A percentile compares a stretch with the other conserved stretches of the same genome.
These are phyloP conservation scores for Astropecten irregularis DNA, from an alignment of 53 echinoderm and acorn worm genomes.

Conservation along the genomic window DNA sequence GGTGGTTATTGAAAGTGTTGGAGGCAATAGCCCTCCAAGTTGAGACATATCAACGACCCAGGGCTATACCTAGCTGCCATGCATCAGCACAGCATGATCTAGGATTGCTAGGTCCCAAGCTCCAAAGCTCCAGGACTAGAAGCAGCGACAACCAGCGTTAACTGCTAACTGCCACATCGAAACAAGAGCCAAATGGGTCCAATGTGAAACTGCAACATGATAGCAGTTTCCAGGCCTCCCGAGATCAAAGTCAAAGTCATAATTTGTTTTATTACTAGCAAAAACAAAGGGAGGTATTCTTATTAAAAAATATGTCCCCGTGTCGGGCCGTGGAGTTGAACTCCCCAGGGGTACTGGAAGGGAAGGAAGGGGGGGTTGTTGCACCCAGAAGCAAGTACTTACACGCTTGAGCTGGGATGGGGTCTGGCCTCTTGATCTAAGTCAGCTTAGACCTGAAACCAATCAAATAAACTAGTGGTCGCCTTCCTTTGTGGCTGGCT, in stretches of 20 bases:
- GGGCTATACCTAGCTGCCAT: too few relatives aligned
- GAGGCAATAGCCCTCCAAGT: too few relatives aligned
- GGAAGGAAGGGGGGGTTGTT: too few relatives aligned
- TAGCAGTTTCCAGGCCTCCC: conserved; percentile 3
- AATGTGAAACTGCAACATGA: conserved; percentile 48
- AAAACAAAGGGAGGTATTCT: conserved; percentile 49
- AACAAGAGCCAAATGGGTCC: conserved; percentile 2
- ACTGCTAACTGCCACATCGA: not conserved
- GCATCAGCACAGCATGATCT: too few relatives aligned
- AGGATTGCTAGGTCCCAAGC: too few relatives aligned
- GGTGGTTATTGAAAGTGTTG: too few relatives aligned
- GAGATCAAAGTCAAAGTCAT: conserved; percentile 44
- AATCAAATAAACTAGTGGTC: conserved; percentile 46
- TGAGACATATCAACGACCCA: too few relatives aligned
- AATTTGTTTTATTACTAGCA: conserved; percentile 44
- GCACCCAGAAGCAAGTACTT: conserved; percentile 46
- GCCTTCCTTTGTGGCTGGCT: conserved; percentile 4
- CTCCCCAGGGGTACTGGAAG: conserved; percentile 22
- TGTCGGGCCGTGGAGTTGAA: not conserved
- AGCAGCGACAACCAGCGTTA: too few relatives aligned
- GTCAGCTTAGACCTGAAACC: conserved; percentile 45
- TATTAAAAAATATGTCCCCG: conserved; percentile 25
- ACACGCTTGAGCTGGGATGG: conserved; percentile 30
- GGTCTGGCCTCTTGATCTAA: conserved; percentile 29
- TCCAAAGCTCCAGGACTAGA: too few relatives aligned